phyloP scores from a whole-genome alignment of 2,797 vertebrate species.

The Crypturellus tataupa region DNA sequence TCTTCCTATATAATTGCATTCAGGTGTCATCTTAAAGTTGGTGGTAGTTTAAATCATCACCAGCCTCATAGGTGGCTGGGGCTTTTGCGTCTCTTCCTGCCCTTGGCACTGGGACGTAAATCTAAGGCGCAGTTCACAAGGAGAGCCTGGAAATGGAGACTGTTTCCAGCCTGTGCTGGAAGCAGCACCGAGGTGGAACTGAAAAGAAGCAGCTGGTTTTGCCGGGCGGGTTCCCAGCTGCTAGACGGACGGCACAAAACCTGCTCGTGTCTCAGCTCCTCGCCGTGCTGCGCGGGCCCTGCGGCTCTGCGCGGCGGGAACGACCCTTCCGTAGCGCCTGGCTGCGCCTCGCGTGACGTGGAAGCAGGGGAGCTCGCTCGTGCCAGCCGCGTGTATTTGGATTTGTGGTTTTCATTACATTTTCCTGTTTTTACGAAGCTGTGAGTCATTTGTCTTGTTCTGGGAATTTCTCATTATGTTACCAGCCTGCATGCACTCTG shows the following conservation, averaged over 20 bases:
- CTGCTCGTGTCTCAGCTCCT: background rate
- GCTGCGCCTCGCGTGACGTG: background rate
- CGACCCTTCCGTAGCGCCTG: background rate
- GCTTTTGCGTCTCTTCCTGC: background rate
- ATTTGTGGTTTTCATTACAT: background rate
- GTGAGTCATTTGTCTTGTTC: rapidly evolving
- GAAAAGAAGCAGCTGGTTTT: background rate
- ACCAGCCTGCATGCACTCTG: rapidly evolving
- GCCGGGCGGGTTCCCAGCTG: background rate
- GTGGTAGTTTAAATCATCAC: background rate
- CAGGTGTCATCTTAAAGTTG: background rate
- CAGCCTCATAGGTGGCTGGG: background rate
- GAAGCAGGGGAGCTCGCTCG: background rate
- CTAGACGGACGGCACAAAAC: background rate
- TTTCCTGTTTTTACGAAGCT: rapidly evolving
- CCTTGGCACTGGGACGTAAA: background rate
- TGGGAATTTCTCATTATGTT: rapidly evolving
- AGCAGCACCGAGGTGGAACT: background rate
- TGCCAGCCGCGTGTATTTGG: background rate
- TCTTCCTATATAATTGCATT: background rate
- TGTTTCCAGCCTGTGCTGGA: background rate
- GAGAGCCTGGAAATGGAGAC: background rate
- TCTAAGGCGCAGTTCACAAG: background rate
- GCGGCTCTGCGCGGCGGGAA: background rate
- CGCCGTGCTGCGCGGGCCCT: rapidly evolving